Conservation (phyloP, 2,113 vertebrate species). For the Paradoxurus hermaphroditus region DNA sequence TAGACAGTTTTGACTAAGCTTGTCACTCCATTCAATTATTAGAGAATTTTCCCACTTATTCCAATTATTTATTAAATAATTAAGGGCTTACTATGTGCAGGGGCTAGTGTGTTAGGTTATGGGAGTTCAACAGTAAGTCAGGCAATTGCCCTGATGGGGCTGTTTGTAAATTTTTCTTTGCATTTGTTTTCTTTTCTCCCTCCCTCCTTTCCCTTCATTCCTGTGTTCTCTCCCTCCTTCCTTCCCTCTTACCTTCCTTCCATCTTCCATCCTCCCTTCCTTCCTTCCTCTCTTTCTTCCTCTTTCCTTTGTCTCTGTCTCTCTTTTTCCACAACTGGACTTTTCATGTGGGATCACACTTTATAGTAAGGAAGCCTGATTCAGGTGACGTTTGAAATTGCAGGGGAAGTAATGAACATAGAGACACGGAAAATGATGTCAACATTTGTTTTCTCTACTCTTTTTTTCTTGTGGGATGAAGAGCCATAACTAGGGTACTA, state of each 20-base stretch:
- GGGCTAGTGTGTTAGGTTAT: not conserved
- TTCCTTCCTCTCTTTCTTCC: not conserved
- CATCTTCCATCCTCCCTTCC: no score
- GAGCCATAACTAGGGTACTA: not conserved
- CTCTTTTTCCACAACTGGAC: not conserved
- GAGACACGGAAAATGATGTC: not conserved
- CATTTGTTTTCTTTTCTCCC: not conserved
- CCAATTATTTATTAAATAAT: not conserved
- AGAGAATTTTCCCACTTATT: not conserved
- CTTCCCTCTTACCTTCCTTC: no score
- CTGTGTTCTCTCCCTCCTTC: accelerated
- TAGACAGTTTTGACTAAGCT: not conserved
- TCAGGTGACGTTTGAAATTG: not conserved
- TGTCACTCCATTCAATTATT: not conserved
- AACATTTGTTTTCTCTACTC: not conserved
- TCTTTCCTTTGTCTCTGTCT: not conserved
- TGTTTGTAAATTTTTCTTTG: not conserved
- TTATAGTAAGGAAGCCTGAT: not conserved
- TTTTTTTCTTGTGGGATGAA: not conserved
- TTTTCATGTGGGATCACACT: not conserved
- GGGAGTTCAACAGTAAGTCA: not conserved
- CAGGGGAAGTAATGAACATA: not conserved
- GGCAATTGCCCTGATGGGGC: not conserved
- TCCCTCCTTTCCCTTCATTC: accelerated
- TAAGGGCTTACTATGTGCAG: not conserved